Evolutionary conservation across 2,888 invertebrate species (phyloP).

Genomic region (Blastobasis lacticolella): DNA sequence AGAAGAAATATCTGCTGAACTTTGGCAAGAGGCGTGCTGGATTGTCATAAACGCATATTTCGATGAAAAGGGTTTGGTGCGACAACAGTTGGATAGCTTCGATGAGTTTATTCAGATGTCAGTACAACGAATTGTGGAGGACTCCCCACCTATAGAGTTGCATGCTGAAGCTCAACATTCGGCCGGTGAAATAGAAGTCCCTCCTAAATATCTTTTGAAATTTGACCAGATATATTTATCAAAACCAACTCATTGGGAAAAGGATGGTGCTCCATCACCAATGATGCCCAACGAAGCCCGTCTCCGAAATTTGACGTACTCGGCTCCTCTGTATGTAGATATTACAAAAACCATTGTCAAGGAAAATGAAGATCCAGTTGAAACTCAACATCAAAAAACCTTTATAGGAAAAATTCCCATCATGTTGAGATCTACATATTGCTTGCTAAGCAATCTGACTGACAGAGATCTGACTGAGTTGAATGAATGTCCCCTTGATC

Average conservation of each 20-base stretch:
- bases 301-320: slow-evolving; percentile 96
- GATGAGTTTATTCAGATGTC: slow-evolving; percentile 99
- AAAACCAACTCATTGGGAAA: slow-evolving; percentile 99
- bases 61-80: slow-evolving; percentile 99
- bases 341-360: slow-evolving; percentile 96
- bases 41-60: slow-evolving; percentile 99
- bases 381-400: slow-evolving; percentile 83
- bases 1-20: slow-evolving; percentile 96
- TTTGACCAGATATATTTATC: slow-evolving; percentile 99
- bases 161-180: slow-evolving; percentile 98
- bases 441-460: slow-evolving; percentile 92
- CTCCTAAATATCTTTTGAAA: slow-evolving; percentile 93
- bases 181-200: slow-evolving; percentile 92
- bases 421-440: slow-evolving; percentile 98
- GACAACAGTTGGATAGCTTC: slow-evolving; percentile 99
- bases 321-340: slow-evolving; percentile 98
- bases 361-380: slow-evolving; percentile 92
- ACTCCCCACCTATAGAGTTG: slow-evolving; percentile 97
- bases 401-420: slow-evolving; percentile 97
- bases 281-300: slow-evolving; percentile 99
- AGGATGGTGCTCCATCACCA: slow-evolving; percentile 98
- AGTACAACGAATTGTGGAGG: slow-evolving; percentile 99
- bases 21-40: slow-evolving; percentile 99
- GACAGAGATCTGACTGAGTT: slow-evolving; percentile 99
- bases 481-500: slow-evolving; percentile 99